Percentiles rank a stretch among this genome's conserved stretches.
These are phyloP conservation scores for Drosophila stalkeri DNA, from an alignment of 2,888 invertebrate genomes.

Conservation along the genomic window DNA sequence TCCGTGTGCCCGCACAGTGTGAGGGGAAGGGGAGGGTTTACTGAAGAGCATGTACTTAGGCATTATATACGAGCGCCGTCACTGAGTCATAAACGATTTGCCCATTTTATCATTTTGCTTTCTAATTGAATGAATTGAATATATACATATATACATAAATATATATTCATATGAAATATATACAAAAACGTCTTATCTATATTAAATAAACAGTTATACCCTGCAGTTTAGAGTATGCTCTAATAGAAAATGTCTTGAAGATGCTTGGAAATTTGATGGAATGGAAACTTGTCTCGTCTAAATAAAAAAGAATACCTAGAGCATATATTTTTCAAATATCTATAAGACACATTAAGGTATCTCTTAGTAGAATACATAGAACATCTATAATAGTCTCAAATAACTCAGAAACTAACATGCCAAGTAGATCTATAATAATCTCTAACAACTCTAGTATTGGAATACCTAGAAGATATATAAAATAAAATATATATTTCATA, in stretches of 20 bases:
- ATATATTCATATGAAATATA: slow-evolving; percentile 18
- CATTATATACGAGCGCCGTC: slow-evolving; percentile 37
- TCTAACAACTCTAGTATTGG: too few relatives aligned
- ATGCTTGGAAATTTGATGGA: not conserved
- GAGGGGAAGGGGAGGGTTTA: not conserved
- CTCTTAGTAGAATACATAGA: not conserved
- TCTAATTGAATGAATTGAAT: slow-evolving; percentile 62
- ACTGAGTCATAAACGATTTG: slow-evolving; percentile 66
- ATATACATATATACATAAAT: not conserved
- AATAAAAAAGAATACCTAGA: not conserved
- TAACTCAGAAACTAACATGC: not conserved
- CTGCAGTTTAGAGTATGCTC: not conserved
- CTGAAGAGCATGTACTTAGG: slow-evolving; percentile 39
- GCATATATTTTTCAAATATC: not conserved
- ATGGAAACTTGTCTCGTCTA: not conserved
- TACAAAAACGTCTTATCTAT: slow-evolving; percentile 32
- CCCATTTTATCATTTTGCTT: slow-evolving; percentile 54
- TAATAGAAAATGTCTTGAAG: not conserved
- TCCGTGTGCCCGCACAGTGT: not conserved
- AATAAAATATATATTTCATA: too few relatives aligned
- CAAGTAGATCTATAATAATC: too few relatives aligned
- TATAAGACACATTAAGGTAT: too few relatives aligned
- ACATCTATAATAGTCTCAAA: not conserved
- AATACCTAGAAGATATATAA: too few relatives aligned
- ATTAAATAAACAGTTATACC: slow-evolving; percentile 24